Conservation (phyloP, 2,888 invertebrate species). For the Tiphia femorata region DNA sequence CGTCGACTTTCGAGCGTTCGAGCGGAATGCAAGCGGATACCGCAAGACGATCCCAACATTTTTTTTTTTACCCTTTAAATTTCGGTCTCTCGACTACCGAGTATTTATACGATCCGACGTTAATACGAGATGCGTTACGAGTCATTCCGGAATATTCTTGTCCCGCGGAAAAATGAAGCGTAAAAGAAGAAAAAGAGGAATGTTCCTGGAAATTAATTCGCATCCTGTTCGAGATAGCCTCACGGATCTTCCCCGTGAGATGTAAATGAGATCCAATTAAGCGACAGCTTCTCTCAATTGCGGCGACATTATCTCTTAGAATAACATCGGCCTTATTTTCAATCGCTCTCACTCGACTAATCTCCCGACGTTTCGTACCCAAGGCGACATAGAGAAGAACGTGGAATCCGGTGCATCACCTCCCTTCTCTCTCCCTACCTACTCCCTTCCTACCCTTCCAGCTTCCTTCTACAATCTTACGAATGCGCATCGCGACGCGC, state of each 20-base stretch:
- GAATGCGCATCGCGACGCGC: slow-evolving; percentile 49
- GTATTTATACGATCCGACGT: neutral
- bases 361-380: too few relatives aligned
- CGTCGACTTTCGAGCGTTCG: slow-evolving; percentile 5
- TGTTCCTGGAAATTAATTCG: too few relatives aligned
- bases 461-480: too few relatives aligned
- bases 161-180: too few relatives aligned
- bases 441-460: slow-evolving; percentile 8
- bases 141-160: too few relatives aligned
- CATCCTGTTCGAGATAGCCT: too few relatives aligned
- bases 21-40: neutral
- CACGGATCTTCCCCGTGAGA: too few relatives aligned
- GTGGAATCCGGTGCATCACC: neutral
- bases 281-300: neutral
- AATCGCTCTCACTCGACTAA: neutral
- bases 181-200: too few relatives aligned
- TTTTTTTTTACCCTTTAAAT: too few relatives aligned
- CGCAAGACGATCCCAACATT: neutral
- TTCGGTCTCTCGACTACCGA: neutral
- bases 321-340: neutral
- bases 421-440: slow-evolving; percentile 27
- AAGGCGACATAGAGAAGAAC: too few relatives aligned
- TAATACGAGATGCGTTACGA: too few relatives aligned
- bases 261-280: too few relatives aligned
- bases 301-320: neutral